Base-by-base conservation (phyloP, 2,888 invertebrate species). In the Leptinotarsa rubiginosa region DNA sequence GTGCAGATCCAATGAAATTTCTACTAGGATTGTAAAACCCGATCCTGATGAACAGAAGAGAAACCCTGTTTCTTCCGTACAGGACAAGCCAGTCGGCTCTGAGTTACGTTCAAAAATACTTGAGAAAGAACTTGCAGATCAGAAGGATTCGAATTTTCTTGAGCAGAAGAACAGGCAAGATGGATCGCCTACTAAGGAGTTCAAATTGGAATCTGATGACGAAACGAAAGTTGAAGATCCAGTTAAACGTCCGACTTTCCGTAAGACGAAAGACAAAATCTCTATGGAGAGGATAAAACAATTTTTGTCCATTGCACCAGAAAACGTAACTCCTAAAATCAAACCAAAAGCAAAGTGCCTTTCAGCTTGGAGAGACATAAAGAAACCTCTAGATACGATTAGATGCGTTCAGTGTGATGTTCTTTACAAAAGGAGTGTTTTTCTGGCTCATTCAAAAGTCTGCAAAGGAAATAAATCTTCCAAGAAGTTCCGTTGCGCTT, bases 351-450 rank as follows among this genome's bases (percentile, higher is more conserved):
- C 72, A 31, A 75, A 73, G n/a, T 85, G 85, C 50, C 84, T 84
- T 54, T 78, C 77, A 65, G 80, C 82, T 49, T 74, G 84, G 13
- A 78, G 72, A 3, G 78, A 83, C 13, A 71, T 86, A 18, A 82
- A 81, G 22, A 80, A 80, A 50, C 85, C 85, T 0, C 83, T 82
- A 22, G 87, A 87, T 74, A 86, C 85, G 5, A 74, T 87, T 10
- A 78, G 86, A 72, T 88, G 88, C 73, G 71, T 81, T 0, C 76
- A 79, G 12, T 88, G 88, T 69, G 82, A 83, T 4, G 78, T 83
- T 41, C 73, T 87, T 49, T 85, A 84, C 68, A 81, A 83, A 69
- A 81, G 85, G n/a, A 77, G 77, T 56, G 47, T 69, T 20, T 69
- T 69, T 69, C 69, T 69, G 12, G 56, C 56, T 56, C 69, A 69